Evolutionary conservation across 2,888 invertebrate species (phyloP).

Genomic region (Phania funesta): DNA sequence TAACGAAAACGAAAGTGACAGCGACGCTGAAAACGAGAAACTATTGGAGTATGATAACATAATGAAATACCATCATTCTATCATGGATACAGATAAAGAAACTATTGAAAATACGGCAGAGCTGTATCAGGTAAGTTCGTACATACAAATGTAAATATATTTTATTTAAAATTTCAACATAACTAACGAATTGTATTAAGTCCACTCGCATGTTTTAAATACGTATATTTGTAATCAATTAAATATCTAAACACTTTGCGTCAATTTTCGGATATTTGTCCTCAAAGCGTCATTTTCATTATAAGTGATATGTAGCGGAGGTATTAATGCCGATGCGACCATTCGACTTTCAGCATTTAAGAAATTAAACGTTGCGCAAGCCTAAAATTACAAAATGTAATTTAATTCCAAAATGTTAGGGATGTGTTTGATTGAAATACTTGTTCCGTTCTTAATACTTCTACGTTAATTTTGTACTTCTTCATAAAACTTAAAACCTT

Average conservation of each 20-base stretch:
- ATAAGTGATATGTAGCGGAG: slow-evolving; percentile 82
- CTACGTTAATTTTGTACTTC: slow-evolving; percentile 85
- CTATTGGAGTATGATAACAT: slow-evolving; percentile 92
- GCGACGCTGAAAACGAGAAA: slow-evolving; percentile 94
- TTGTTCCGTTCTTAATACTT: slow-evolving; percentile 90
- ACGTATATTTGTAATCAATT: background rate
- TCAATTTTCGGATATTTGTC: slow-evolving; percentile 81
- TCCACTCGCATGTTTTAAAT: too few relatives aligned
- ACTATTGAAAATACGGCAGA: slow-evolving; percentile 57
- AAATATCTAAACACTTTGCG: slow-evolving; percentile 34
- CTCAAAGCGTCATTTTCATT: slow-evolving; percentile 84
- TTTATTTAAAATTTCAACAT: background rate
- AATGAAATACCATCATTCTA: slow-evolving; percentile 68
- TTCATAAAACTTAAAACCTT: slow-evolving; percentile 81
- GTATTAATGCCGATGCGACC: slow-evolving; percentile 86
- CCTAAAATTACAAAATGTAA: slow-evolving; percentile 78
- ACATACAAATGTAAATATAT: too few relatives aligned
- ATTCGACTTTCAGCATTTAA: slow-evolving; percentile 88
- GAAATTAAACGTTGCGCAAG: slow-evolving; percentile 95
- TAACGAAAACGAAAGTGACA: slow-evolving; percentile 90
- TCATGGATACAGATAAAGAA: slow-evolving; percentile 48
- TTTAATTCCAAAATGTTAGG: background rate
- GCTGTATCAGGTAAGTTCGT: slow-evolving; percentile 55
- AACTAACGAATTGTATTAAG: background rate
- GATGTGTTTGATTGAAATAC: slow-evolving; percentile 65